Evolutionary conservation across 1,140 invertebrate species (phyloP).

Genomic region (Trissolcus basalis): DNA sequence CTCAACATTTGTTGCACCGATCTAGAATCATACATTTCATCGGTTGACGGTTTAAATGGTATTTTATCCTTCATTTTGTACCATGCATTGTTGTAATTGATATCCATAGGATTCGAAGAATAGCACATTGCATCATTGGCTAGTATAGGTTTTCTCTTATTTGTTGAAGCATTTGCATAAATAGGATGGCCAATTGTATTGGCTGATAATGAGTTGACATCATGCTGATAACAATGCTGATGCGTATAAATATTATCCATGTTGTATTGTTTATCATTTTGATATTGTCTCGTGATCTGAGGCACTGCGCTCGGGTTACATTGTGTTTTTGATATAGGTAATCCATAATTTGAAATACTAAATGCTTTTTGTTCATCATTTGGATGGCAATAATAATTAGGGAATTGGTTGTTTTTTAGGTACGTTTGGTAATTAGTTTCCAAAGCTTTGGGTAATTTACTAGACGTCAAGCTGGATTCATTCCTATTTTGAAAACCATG

Average conservation of each 20-base stretch:
- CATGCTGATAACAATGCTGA: slow-evolving; percentile 55
- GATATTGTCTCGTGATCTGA: too few species aligned
- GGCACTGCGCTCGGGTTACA: too few species aligned
- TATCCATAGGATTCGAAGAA: slow-evolving; percentile 53
- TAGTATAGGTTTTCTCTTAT: slow-evolving; percentile 81
- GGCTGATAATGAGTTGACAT: slow-evolving; percentile 16
- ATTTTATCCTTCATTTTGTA: slow-evolving; percentile 62
- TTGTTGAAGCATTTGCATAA: slow-evolving; percentile 94
- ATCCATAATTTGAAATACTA: neutral
- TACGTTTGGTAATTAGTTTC: slow-evolving; percentile 11
- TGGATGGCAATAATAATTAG: neutral
- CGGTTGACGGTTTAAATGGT: slow-evolving; percentile 63
- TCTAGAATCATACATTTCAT: slow-evolving; percentile 66
- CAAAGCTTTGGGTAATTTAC: slow-evolving; percentile 61
- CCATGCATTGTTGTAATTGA: slow-evolving; percentile 57
- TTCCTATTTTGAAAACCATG: slow-evolving; percentile 76
- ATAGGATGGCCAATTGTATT: slow-evolving; percentile 79
- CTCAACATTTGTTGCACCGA: slow-evolving; percentile 64
- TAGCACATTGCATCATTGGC: slow-evolving; percentile 84
- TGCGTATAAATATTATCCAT: slow-evolving; percentile 35
- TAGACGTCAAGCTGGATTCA: slow-evolving; percentile 68
- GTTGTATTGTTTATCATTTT: slow-evolving; percentile 54
- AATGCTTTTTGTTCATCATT: neutral
- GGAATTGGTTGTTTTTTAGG: neutral
- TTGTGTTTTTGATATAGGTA: neutral